Conservation (phyloP, 2,797 vertebrate genomes). For the Arrhamphus sclerolepis region DNA sequence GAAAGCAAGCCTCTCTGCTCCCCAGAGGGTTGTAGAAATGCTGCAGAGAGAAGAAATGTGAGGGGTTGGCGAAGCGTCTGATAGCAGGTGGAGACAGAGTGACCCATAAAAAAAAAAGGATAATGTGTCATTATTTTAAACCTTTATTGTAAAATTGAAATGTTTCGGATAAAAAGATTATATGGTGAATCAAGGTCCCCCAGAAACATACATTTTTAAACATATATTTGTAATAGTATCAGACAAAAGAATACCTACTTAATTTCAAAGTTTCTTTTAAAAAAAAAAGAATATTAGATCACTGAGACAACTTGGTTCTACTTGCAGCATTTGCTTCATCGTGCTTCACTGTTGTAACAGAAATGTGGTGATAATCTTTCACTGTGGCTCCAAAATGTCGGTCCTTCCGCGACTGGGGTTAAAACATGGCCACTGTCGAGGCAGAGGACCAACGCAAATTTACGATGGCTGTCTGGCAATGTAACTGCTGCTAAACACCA, state of each 20-base stretch:
- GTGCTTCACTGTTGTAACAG: not conserved
- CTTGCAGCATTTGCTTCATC: too few relatives aligned
- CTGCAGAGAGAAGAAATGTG: conserved; percentile 35
- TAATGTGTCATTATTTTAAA: conserved; percentile 6
- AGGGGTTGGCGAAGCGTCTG: conserved; percentile 41
- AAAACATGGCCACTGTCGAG: too few relatives aligned
- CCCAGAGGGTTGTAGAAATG: conserved; percentile 47
- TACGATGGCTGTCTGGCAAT: not conserved
- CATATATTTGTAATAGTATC: too few relatives aligned
- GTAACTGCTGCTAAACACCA: not conserved
- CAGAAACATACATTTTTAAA: too few relatives aligned
- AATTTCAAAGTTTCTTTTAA: too few relatives aligned
- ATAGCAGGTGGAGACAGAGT: conserved; percentile 23
- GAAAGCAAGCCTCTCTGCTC: conserved; percentile 38
- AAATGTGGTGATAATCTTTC: not conserved
- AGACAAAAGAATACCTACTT: too few relatives aligned
- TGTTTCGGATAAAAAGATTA: conserved; percentile 2
- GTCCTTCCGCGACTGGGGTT: not conserved
- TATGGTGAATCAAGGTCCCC: too few relatives aligned
- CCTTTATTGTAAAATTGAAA: conserved; percentile 11
- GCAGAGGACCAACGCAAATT: too few relatives aligned
- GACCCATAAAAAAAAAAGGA: conserved; percentile 22
- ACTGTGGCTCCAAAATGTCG: not conserved
- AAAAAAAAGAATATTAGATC: too few relatives aligned
- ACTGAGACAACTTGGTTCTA: too few relatives aligned